phyloP scores from a whole-genome alignment of 2,888 invertebrate genomes.

The Chymomyza fuscimana region DNA sequence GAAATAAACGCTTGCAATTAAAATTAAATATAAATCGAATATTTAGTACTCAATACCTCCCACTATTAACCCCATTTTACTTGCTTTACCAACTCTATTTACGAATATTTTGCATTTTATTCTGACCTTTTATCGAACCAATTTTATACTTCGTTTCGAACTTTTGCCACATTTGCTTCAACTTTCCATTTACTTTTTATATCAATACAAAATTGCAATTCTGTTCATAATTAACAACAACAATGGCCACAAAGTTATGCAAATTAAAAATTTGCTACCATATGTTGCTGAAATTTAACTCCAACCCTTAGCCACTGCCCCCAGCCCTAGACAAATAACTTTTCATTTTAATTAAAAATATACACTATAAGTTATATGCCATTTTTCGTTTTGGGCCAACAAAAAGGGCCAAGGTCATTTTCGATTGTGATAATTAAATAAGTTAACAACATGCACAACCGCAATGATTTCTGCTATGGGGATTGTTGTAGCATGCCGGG shows the following conservation, averaged over 20 bases:
- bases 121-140: no score
- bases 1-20: no score
- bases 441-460: slow-evolving; percentile 43
- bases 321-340: not conserved
- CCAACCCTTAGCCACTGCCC: not conserved
- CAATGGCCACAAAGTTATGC: slow-evolving; percentile 42
- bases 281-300: slow-evolving; percentile 28
- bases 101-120: no score
- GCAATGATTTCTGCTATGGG: slow-evolving; percentile 15
- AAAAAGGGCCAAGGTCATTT: slow-evolving; percentile 32
- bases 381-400: not conserved
- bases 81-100: no score
- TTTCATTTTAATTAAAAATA: slow-evolving; percentile 20
- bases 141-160: not conserved
- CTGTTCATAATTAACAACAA: slow-evolving; percentile 33
- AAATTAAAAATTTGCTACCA: slow-evolving; percentile 34
- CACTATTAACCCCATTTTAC: no score
- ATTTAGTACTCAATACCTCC: no score
- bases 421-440: slow-evolving; percentile 56
- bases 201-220: slow-evolving; percentile 44
- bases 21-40: no score
- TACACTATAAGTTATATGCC: not conserved
- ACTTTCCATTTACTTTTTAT: slow-evolving; percentile 28
- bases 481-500: not conserved
- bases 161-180: slow-evolving; percentile 11